Base-by-base conservation (phyloP, 2,113 vertebrate species). In the Microcebus lehilahytsara region DNA sequence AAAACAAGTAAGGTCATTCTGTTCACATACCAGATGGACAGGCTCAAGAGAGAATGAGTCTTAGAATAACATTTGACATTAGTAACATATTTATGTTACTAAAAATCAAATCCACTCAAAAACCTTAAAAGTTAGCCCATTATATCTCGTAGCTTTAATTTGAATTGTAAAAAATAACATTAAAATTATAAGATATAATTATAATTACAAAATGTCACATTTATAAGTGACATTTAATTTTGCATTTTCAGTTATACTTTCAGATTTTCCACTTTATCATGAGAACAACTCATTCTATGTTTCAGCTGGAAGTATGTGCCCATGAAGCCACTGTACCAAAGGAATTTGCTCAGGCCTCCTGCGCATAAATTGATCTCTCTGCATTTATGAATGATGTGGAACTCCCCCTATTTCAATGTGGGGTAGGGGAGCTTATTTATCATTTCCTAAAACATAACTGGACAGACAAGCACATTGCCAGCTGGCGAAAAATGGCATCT, bases 401-500 rank as follows among this genome's bases (percentile, higher is more conserved):
- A 60, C 23, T 14, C 10, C 74, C 19, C 40, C 25, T 60, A 91
- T 83, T 85, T 72, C 86, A 83, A 9, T 75, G 9, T 19, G 34
- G 40, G 23, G 30, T 80, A 19, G 14, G 37, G 22, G 14, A 92
- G 20, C 49, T 72, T 97, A 96, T 93, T 94, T 90, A 95, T 97
- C 90, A 97, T 88, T 93, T 97, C 95, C 71, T 42, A 81, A 93
- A 97, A 84, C 53, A 91, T 92, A 81, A 95, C 81, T 77, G 56
- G 62, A 92, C 72, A 96, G 74, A 88, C 80, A 95, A 97, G 85
- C 85, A 77, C 40, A 58, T 22, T 79, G 67, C 42, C 62, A 92
- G 75, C 80, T 95, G 87, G 67, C 22, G 6, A 86, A 90, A 94
- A 95, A 74, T 64, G 62, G 74, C 87, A 96, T 80, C 40, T 74